Evolutionary conservation across 2,888 invertebrate genomes (phyloP).

Genomic region (Cephonodes hylas): DNA sequence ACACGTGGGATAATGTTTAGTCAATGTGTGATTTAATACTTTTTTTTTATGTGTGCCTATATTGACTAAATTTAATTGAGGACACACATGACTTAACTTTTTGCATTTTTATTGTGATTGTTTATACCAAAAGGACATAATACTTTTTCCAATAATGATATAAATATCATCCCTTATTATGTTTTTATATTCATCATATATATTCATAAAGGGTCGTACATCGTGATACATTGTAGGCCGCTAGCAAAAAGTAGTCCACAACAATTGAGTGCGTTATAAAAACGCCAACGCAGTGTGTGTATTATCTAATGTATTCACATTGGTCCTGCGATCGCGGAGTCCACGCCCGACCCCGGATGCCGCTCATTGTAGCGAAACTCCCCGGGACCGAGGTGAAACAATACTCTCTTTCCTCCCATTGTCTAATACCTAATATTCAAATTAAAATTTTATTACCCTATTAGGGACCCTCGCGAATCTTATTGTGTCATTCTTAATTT

Average conservation of each 20-base stretch:
- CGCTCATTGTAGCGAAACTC: slow-evolving; percentile 80
- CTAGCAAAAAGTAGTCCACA: neutral
- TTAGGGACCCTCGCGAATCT: neutral
- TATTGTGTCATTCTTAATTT: neutral
- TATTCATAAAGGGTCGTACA: neutral
- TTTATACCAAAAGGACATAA: too few species aligned
- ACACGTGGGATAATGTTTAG: neutral
- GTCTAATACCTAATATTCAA: slow-evolving; percentile 42
- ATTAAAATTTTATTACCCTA: neutral
- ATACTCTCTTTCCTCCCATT: slow-evolving; percentile 77
- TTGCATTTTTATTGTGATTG: too few species aligned
- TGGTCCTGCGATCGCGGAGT: slow-evolving; percentile 35
- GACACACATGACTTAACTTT: too few species aligned
- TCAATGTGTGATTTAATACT: too few species aligned
- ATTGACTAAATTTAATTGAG: too few species aligned
- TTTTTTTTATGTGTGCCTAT: too few species aligned
- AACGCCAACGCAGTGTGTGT: slow-evolving; percentile 14
- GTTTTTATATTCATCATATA: too few species aligned
- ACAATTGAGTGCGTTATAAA: slow-evolving; percentile 1
- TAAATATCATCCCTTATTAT: too few species aligned
- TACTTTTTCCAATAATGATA: too few species aligned
- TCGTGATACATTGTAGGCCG: neutral
- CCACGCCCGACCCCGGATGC: slow-evolving; percentile 71
- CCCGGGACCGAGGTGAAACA: slow-evolving; percentile 71
- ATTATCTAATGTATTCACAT: slow-evolving; percentile 41